phyloP scores from a whole-genome alignment of 2,888 invertebrate genomes.

The Sialis lutaria region DNA sequence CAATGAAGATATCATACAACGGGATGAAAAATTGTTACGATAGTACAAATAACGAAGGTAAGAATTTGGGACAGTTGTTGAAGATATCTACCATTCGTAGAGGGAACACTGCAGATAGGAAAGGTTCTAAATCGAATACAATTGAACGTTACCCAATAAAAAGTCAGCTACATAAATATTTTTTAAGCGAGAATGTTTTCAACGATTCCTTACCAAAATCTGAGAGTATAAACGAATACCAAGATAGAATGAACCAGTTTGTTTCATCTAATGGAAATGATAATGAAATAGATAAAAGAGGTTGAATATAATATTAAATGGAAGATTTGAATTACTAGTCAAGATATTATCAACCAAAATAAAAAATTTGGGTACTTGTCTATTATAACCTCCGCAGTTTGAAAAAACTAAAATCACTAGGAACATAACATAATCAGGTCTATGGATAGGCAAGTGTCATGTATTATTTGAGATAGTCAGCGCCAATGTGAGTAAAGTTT shows the following conservation, averaged over 20 bases:
- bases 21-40: conserved; percentile 43
- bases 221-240: conserved; percentile 26
- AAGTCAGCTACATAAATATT: conserved; percentile 32
- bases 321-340: too few species aligned
- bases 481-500: too few species aligned
- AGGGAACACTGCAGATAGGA: conserved; percentile 30
- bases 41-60: conserved; percentile 28
- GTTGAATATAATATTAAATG: too few species aligned
- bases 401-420: too few species aligned
- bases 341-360: too few species aligned
- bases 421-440: too few species aligned
- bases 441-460: too few species aligned
- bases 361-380: too few species aligned
- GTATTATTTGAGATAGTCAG: too few species aligned
- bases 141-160: conserved; percentile 34
- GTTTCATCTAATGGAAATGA: conserved; percentile 12
- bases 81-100: conserved; percentile 36
- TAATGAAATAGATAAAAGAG: too few species aligned
- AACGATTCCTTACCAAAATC: conserved; percentile 18
- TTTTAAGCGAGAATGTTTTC: conserved; percentile 20
- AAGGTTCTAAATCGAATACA: conserved; percentile 29
- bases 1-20: conserved; percentile 36
- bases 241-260: conserved; percentile 26
- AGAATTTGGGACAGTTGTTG: conserved; percentile 27
- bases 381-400: too few species aligned